Base-by-base conservation (phyloP, 2,888 invertebrate species). In the Eristalis tenax region DNA sequence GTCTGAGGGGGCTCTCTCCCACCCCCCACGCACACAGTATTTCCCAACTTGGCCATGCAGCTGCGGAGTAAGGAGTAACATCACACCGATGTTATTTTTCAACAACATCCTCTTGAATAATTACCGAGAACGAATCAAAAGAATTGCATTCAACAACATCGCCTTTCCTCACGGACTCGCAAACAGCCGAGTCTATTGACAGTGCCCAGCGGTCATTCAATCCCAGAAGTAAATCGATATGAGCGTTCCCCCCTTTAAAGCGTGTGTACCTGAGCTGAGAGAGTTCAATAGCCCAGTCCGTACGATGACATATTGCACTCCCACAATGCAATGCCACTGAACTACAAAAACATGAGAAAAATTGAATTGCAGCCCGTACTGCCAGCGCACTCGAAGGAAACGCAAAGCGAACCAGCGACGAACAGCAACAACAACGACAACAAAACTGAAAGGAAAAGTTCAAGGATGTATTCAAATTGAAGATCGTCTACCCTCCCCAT, bases 391-490 rank as follows among this genome's bases (percentile, higher is more conserved):
- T 11, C 11, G 50, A 13, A 50, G 5, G 65, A 22, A 43, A 63
- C 56, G 3, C 35, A 32, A 68, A 40, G 32, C 15, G 22, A 22
- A 80, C 18, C 28, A 10, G 23, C 23, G 56, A 56, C 32, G 13
- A 32, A 73, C 22, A 66, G 40, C 64, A 79, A 32, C 32, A 8
- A 32, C 32, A 32, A 75, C 70, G 70, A 26, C 35, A 68, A 64
- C 26, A 80, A 80, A 68, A 64, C 61, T 71, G 83, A 83, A 86
- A 83, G 78, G 82, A 86, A 86, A 86, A 86, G 86, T 86, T 86
- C 86, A 86, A 86, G 83, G 86, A 86, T 86, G 83, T 83, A 79
- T 86, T 65, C 74, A 86, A 78, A 74, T 75, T 66, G 70, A 78
- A 83, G 74, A 82, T 82, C 78, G 78, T 78, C 61, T 76, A 40